These are phyloP conservation scores for Gobius niger DNA, from an alignment of 2,113 vertebrate genomes.

Conservation along the genomic window DNA sequence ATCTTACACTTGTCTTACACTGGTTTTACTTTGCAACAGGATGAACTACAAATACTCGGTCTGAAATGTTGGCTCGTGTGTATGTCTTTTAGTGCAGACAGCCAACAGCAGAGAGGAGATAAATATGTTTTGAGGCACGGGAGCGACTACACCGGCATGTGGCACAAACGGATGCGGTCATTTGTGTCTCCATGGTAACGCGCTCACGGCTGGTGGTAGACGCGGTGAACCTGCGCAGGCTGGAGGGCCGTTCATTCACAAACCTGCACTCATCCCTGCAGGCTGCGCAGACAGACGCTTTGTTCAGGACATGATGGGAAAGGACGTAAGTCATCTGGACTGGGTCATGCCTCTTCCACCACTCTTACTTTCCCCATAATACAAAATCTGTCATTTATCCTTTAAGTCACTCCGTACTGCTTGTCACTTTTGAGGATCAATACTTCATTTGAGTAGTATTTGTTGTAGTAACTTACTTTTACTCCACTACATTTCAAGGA, in stretches of 20 bases:
- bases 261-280: conserved; percentile 15
- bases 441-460: not conserved
- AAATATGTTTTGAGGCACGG: conserved; percentile 43
- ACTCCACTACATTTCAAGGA: too few species aligned
- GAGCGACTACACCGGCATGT: conserved; percentile 59
- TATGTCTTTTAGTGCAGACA: not conserved
- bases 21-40: too few species aligned
- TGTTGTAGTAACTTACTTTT: too few species aligned
- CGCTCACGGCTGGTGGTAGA: too few species aligned
- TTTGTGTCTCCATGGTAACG: conserved; percentile 77
- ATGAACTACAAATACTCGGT: too few species aligned
- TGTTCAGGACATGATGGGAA: too few species aligned
- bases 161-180: conserved; percentile 70
- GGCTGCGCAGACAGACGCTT: not conserved
- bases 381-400: too few species aligned
- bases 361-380: too few species aligned
- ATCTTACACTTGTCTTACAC: too few species aligned
- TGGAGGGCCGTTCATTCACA: conserved; percentile 48
- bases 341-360: too few species aligned
- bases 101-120: conserved; percentile 29
- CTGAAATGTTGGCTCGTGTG: not conserved
- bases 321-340: too few species aligned
- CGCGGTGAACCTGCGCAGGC: conserved; percentile 66
- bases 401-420: not conserved
- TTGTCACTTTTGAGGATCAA: conserved; percentile 12